Conservation (phyloP, 2,888 invertebrate genomes). For the Pyrrhopygopsis socrates region DNA sequence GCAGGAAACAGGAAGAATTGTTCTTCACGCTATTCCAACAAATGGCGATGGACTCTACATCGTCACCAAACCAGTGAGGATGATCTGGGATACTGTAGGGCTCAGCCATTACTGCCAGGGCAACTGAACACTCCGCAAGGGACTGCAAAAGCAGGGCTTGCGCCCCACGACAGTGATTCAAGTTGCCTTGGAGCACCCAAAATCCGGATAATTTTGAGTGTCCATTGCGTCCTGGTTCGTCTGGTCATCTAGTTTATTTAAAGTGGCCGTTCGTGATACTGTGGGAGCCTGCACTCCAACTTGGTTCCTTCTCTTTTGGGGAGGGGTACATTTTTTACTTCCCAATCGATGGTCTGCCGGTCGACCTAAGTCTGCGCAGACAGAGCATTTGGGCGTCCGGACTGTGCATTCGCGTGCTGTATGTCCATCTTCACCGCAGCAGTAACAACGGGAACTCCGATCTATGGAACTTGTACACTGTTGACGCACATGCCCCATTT, state of each 20-base stretch:
- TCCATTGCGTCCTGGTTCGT: too few relatives aligned
- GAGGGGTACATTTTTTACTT: neutral
- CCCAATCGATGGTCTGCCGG: neutral
- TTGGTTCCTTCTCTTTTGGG: too few relatives aligned
- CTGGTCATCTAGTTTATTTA: too few relatives aligned
- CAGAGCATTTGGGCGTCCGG: neutral
- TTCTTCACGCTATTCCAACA: neutral
- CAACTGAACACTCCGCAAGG: neutral
- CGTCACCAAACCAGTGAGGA: constrained; percentile 54
- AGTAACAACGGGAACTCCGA: constrained; percentile 56
- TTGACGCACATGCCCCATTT: constrained; percentile 56
- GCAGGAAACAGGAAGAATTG: neutral
- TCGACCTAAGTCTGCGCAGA: neutral
- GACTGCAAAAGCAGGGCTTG: neutral
- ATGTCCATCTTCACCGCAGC: constrained; percentile 20
- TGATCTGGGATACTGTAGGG: constrained; percentile 64
- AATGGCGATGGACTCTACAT: constrained; percentile 39
- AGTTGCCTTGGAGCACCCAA: neutral
- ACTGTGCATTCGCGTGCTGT: too few relatives aligned
- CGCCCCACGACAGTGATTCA: neutral
- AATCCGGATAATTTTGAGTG: too few relatives aligned
- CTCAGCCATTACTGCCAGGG: constrained; percentile 50
- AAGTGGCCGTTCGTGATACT: too few relatives aligned
- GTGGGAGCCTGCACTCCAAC: too few relatives aligned
- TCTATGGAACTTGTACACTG: constrained; percentile 41